A percentile compares a stretch with the other conserved stretches of the same genome.
These are phyloP conservation scores for Podargus strigoides DNA, from an alignment of 2,797 vertebrate species.

Conservation along the genomic window DNA sequence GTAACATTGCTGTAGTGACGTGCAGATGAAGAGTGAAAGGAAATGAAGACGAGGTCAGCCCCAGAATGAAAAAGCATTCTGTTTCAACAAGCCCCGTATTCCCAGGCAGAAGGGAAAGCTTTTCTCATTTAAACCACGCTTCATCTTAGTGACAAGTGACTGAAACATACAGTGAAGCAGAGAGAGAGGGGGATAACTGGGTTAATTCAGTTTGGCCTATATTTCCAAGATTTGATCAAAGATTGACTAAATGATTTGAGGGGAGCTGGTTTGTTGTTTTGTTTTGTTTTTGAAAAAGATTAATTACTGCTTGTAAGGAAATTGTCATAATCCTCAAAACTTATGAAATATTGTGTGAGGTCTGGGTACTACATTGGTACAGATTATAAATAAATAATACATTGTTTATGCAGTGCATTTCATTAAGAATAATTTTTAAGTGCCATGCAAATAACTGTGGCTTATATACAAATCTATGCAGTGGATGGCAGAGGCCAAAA, in stretches of 20 bases:
- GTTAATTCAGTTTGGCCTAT: not conserved
- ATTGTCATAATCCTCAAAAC: not conserved
- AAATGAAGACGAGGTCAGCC: constrained; percentile 17
- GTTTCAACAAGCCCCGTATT: constrained; percentile 21
- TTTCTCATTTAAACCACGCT: not conserved
- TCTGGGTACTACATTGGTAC: not conserved
- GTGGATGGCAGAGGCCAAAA: not conserved
- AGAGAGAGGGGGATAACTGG: not conserved
- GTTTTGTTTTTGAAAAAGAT: not conserved
- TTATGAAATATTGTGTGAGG: not conserved
- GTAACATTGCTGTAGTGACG: not conserved
- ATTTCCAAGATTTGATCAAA: not conserved
- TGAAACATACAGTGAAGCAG: not conserved
- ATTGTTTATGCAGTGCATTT: not conserved
- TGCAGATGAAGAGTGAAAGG: not conserved
- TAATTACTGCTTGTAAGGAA: not conserved
- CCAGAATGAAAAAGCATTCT: not conserved
- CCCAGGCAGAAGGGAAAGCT: not conserved
- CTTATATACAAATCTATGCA: not conserved
- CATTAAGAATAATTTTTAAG: not conserved
- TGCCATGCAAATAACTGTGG: not conserved
- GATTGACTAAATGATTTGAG: not conserved
- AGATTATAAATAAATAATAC: not conserved
- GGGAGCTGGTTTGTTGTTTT: not conserved
- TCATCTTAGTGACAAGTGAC: not conserved